phyloP scores from a whole-genome alignment of 2,888 invertebrate species.

The Anticlea derivata region DNA sequence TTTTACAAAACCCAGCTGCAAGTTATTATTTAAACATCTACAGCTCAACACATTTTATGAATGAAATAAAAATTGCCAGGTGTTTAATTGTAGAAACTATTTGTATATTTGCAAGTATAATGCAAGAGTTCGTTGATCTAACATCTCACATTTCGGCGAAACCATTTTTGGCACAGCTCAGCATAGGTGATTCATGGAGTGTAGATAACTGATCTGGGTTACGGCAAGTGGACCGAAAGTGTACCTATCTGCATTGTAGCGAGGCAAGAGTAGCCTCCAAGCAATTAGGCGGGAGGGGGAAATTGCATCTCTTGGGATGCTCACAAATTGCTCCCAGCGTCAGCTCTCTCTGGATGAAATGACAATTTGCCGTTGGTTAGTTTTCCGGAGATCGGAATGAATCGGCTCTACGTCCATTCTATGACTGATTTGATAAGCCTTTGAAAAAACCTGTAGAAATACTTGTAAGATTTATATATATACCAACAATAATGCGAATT shows the following conservation, averaged over 20 bases:
- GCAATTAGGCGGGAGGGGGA: conserved; percentile 73
- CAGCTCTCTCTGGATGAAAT: conserved; percentile 62
- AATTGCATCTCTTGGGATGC: conserved; percentile 76
- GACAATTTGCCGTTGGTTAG: conserved; percentile 58
- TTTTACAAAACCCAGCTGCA: too few species aligned
- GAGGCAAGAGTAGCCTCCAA: conserved; percentile 39
- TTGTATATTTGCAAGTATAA: neutral
- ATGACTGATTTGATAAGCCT: conserved; percentile 11
- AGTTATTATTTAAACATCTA: neutral
- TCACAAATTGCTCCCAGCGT: conserved; percentile 72
- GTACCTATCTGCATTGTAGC: conserved; percentile 61
- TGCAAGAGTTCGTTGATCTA: neutral
- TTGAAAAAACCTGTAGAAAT: neutral
- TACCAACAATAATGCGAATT: too few species aligned
- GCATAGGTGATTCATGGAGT: conserved; percentile 34
- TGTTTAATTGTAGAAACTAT: too few species aligned
- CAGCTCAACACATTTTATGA: neutral
- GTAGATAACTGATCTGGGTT: conserved; percentile 56
- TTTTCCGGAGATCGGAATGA: conserved; percentile 27
- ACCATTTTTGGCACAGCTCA: conserved; percentile 30
- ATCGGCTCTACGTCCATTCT: neutral
- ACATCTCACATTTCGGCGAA: conserved; percentile 3
- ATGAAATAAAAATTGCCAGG: neutral
- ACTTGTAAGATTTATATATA: neutral
- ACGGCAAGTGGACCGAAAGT: conserved; percentile 50